These are phyloP conservation scores for Frankliniella fusca DNA, from an alignment of 2,888 invertebrate genomes.

Conservation along the genomic window DNA sequence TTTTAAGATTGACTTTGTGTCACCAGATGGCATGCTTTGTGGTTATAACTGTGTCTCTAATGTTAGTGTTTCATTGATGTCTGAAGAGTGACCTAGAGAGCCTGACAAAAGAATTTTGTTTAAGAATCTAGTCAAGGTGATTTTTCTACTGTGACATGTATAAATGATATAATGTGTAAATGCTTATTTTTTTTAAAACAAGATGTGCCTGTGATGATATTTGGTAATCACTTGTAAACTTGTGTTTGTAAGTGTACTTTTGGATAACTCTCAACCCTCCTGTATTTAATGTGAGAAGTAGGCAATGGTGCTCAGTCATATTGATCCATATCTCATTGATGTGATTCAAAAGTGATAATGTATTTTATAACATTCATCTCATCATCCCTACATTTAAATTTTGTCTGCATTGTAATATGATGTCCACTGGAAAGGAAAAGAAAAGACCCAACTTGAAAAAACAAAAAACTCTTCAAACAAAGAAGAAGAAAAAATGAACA, in stretches of 20 bases:
- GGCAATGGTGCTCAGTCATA: conserved; percentile 4
- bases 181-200: conserved; percentile 14
- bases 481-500: not conserved
- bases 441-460: not conserved
- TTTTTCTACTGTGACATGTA: conserved; percentile 25
- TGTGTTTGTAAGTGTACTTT: not conserved
- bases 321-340: not conserved
- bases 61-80: conserved; percentile 26
- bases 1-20: not conserved
- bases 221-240: conserved; percentile 25
- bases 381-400: conserved; percentile 11
- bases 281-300: not conserved
- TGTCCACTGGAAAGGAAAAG: not conserved
- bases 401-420: not conserved
- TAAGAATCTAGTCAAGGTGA: conserved; percentile 24
- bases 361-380: not conserved
- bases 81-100: conserved; percentile 16
- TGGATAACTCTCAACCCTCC: not conserved
- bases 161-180: conserved; percentile 25
- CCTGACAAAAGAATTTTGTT: conserved; percentile 25
- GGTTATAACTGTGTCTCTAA: conserved; percentile 20
- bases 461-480: not conserved
- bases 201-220: conserved; percentile 16
- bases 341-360: not conserved
- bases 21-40: not conserved